Base-by-base conservation (phyloP, 2,113 vertebrate genomes). In the Oreotrochilus melanogaster region DNA sequence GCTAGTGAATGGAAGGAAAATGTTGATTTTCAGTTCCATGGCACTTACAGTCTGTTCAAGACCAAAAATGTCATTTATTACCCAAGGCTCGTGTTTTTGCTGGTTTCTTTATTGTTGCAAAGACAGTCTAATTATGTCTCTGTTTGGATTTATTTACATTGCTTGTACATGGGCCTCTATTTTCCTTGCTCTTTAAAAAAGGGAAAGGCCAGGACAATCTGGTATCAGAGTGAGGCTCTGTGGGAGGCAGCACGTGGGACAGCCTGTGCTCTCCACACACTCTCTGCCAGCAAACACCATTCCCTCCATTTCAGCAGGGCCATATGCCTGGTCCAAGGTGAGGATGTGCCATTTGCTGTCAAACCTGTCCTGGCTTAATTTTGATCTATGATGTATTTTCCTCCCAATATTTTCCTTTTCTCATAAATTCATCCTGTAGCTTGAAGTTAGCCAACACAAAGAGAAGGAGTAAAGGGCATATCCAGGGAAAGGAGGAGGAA, bases 1-100 rank as follows among this genome's bases (percentile, higher is more conserved):
- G 43, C 54, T 62, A 88, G 80, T 95, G 91, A 96, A 96, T 94
- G 91, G 87, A 84, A 95, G 66, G 88, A 94, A 93, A 95, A 96
- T 56, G 74, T 88, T 94, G 96, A 96, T 93, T 93, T 71, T 80
- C 64, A 93, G 27, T 90, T 90, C 83, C 48, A 48, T 30, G 35
- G 62, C 72, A 88, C 31, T 94, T 91, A 86, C 95, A 94, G 93
- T 96, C 83, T 96, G 83, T 96, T 97, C 92, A 94, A 96, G 85
- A 92, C 64, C 37, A 70, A 88, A 91, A 88, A 65, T 80, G 81
- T 86, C 3, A 78, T 89, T 93, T 94, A 69, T 92, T 92, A 88
- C 67, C 78, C 2, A 83, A 79, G 56, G 47, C 51, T 89, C 66
- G 56, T 62, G 54, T 17, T 93, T 94, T 48, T 88, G 33, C 62